Conservation (phyloP, 2,888 invertebrate genomes). For the Tribolium freemani region DNA sequence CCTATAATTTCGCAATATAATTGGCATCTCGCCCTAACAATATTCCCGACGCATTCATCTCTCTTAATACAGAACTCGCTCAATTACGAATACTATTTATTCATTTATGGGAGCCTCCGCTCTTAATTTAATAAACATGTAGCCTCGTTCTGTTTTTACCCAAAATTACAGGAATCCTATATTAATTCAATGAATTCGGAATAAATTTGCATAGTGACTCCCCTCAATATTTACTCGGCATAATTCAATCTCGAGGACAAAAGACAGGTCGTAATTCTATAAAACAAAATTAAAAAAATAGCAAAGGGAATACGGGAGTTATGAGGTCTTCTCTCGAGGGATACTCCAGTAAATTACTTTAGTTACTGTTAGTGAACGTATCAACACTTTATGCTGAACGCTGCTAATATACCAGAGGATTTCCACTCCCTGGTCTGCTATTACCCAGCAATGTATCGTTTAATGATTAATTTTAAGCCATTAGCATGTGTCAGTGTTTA, state of each 20-base stretch:
- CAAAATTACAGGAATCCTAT: not conserved
- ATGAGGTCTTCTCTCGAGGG: conserved; percentile 8
- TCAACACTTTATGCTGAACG: conserved; percentile 30
- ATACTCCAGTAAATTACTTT: conserved; percentile 27
- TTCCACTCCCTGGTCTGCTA: conserved; percentile 14
- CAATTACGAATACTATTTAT: conserved; percentile 8
- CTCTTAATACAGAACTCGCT: not conserved
- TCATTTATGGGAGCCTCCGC: conserved; percentile 6
- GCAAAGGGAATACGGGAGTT: not conserved
- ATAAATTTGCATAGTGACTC: not conserved
- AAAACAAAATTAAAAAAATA: conserved; percentile 8
- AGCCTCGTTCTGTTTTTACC: not conserved
- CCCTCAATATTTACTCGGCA: not conserved
- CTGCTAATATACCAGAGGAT: conserved; percentile 13
- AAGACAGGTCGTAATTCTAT: not conserved
- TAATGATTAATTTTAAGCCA: conserved; percentile 38
- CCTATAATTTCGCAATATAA: conserved; percentile 15
- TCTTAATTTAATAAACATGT: conserved; percentile 17
- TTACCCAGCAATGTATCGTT: conserved; percentile 31
- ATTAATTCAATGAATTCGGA: not conserved
- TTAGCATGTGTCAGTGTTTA: conserved; percentile 26
- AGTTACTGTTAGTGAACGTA: conserved; percentile 28
- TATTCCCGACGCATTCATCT: too few relatives aligned
- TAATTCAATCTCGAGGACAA: not conserved
- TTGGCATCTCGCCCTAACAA: conserved; percentile 4